Evolutionary conservation across 2,888 invertebrate species (phyloP).

Genomic region (Heliconius cydno): DNA sequence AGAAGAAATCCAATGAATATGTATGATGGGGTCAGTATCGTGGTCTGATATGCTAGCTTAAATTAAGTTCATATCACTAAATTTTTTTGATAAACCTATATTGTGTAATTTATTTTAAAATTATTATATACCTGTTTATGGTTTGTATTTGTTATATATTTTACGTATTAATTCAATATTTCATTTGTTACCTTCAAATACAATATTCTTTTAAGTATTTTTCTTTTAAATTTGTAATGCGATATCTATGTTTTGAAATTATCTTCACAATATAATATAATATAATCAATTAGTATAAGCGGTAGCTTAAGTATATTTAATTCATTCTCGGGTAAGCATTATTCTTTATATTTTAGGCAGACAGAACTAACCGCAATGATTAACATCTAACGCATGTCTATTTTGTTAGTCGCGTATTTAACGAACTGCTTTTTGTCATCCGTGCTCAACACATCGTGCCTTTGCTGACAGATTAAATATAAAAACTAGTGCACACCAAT

Average conservation of each 20-base stretch:
- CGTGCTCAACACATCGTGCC: constrained; percentile 48
- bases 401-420: constrained; percentile 26
- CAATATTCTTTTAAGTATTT: background rate
- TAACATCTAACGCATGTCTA: constrained; percentile 25
- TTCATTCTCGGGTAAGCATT: constrained; percentile 9
- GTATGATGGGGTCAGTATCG: background rate
- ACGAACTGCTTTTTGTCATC: constrained; percentile 39
- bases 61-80: background rate
- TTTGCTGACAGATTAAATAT: constrained; percentile 43
- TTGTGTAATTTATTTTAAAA: background rate
- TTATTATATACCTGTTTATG: background rate
- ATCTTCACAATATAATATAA: background rate
- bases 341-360: constrained; percentile 27
- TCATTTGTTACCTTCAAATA: background rate
- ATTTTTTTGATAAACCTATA: background rate
- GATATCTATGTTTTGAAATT: background rate
- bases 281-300: background rate
- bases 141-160: background rate
- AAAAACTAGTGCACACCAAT: constrained; percentile 38
- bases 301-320: background rate
- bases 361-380: constrained; percentile 6
- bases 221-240: background rate
- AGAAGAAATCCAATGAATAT: background rate
- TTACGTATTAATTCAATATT: background rate
- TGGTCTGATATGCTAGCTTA: background rate